A percentile compares a stretch with the other conserved stretches of the same genome.
Evolutionary conservation across 1,140 invertebrate species (phyloP).

Genomic region (Meloidogyne floridensis): DNA sequence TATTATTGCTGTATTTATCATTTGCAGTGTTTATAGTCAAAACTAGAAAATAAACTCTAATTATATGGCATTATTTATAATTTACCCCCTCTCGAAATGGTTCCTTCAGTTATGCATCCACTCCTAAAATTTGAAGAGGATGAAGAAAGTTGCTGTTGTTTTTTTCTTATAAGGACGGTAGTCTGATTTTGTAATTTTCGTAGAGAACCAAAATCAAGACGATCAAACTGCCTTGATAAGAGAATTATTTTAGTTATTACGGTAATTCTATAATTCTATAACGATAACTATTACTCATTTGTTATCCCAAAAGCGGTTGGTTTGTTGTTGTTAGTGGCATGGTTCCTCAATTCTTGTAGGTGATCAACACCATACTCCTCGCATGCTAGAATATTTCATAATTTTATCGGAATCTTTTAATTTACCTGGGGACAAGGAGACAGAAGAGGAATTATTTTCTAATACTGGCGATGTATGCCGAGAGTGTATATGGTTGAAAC

Average conservation of each 20-base stretch:
- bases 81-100: not conserved
- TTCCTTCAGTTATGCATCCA: conserved; percentile 6
- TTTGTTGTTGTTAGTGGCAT: not conserved
- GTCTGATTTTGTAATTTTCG: not conserved
- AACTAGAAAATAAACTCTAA: not conserved
- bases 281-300: not conserved
- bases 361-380: not conserved
- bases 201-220: not conserved
- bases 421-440: not conserved
- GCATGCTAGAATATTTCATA: not conserved
- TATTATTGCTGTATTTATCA: not conserved
- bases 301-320: not conserved
- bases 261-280: not conserved
- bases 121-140: not conserved
- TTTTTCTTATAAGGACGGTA: not conserved
- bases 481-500: not conserved
- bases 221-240: not conserved
- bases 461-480: not conserved
- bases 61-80: not conserved
- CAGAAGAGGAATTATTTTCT: not conserved
- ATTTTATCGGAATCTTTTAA: not conserved
- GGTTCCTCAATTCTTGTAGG: not conserved
- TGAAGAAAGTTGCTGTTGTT: not conserved
- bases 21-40: not conserved
- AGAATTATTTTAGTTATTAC: not conserved